Percentiles rank a stretch among this genome's conserved stretches.
These are phyloP conservation scores for Anoplopoma fimbria DNA, from an alignment of 2,113 vertebrate genomes.

Conservation along the genomic window DNA sequence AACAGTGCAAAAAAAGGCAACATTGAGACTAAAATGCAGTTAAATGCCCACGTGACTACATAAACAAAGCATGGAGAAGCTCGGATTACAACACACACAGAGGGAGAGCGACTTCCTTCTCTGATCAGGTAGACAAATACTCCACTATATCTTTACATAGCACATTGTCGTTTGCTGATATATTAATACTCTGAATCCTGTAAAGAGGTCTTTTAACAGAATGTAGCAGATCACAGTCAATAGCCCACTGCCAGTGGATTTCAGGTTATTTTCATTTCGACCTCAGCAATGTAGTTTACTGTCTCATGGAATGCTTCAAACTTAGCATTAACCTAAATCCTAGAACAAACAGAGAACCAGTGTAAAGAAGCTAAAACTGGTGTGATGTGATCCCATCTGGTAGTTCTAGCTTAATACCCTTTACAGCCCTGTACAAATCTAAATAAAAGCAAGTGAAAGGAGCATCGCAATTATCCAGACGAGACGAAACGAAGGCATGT, in stretches of 20 bases:
- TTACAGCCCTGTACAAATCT: neutral
- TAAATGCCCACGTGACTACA: no score
- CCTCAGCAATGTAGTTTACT: neutral
- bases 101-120: neutral
- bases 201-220: neutral
- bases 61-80: no score
- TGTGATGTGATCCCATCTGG: neutral
- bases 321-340: neutral
- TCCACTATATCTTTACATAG: neutral
- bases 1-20: no score
- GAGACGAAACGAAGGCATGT: neutral
- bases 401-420: neutral
- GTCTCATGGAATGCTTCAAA: neutral
- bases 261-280: neutral
- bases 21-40: no score
- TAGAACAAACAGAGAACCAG: neutral
- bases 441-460: neutral
- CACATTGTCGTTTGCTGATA: neutral
- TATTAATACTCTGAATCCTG: neutral
- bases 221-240: neutral
- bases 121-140: neutral
- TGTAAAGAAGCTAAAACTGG: neutral
- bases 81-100: neutral
- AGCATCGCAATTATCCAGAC: neutral
- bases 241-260: neutral